Conservation (phyloP, 2,113 vertebrate genomes). For the Fulica atra region DNA sequence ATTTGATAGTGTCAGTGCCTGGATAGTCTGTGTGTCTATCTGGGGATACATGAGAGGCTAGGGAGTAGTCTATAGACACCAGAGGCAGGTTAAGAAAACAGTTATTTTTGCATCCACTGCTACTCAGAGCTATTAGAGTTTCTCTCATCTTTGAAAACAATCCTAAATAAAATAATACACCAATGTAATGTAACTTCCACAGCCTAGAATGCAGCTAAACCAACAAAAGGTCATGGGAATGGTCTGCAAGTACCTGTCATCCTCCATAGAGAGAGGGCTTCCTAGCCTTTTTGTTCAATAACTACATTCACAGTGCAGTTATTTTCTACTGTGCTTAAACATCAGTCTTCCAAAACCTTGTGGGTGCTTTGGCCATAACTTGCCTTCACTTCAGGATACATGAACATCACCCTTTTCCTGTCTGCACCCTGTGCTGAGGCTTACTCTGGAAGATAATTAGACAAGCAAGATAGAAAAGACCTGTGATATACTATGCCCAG, state of each 20-base stretch:
- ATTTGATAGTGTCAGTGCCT: not conserved
- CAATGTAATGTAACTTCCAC: not conserved
- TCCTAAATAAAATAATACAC: not conserved
- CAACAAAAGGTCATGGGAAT: not conserved
- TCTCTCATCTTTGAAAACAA: not conserved
- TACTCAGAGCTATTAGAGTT: not conserved
- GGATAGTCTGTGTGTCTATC: not conserved
- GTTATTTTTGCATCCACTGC: not conserved
- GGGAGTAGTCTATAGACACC: not conserved
- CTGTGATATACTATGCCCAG: not conserved
- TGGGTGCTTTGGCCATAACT: not conserved
- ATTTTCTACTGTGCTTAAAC: not conserved
- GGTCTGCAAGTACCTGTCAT: not conserved
- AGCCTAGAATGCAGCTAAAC: not conserved
- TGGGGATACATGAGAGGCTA: not conserved
- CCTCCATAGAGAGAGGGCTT: not conserved
- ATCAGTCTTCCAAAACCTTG: not conserved
- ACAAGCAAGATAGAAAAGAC: not conserved
- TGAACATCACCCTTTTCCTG: not conserved
- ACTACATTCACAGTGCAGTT: not conserved
- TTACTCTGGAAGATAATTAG: not conserved
- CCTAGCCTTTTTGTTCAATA: not conserved
- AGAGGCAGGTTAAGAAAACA: not conserved
- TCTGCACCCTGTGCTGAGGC: not conserved
- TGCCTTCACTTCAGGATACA: not conserved